These are phyloP conservation scores for Coranthus polyacanthus DNA, from an alignment of 2,797 vertebrate genomes.

Conservation along the genomic window DNA sequence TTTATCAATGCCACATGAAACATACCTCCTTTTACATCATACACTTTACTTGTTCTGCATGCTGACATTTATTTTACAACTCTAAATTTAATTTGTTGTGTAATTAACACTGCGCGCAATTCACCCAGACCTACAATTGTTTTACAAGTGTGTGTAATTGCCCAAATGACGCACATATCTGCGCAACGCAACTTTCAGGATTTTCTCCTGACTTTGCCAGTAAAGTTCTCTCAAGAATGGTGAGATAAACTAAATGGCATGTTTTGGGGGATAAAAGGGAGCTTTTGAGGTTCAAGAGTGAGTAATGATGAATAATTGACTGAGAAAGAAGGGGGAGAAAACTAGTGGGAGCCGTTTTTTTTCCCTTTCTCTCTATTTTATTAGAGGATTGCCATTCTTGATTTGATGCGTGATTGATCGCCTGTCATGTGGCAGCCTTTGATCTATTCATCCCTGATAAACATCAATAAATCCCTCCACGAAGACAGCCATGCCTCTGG, in stretches of 20 bases:
- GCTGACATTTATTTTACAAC: slow-evolving; percentile 44
- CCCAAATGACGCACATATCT: slow-evolving; percentile 60
- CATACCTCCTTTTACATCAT: slow-evolving; percentile 1
- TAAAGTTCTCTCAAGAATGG: slow-evolving; percentile 71
- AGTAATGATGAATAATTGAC: slow-evolving; percentile 86
- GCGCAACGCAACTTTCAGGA: slow-evolving; percentile 51
- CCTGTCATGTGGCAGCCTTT: slow-evolving; percentile 97
- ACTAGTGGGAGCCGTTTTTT: slow-evolving; percentile 92
- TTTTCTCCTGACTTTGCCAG: slow-evolving; percentile 44
- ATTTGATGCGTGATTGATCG: slow-evolving; percentile 99
- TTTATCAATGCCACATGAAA: too few relatives aligned
- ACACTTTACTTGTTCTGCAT: slow-evolving; percentile 36
- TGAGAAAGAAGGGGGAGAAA: slow-evolving; percentile 77
- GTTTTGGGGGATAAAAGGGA: slow-evolving; percentile 75
- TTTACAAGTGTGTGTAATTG: slow-evolving; percentile 54
- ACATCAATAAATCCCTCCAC: slow-evolving; percentile 99
- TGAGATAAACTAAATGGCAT: slow-evolving; percentile 76
- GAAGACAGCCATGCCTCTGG: slow-evolving; percentile 93
- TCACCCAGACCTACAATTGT: slow-evolving; percentile 46
- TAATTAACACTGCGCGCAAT: slow-evolving; percentile 39
- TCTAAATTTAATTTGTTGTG: slow-evolving; percentile 26
- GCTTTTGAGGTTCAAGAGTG: slow-evolving; percentile 81
- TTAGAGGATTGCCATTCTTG: slow-evolving; percentile 98
- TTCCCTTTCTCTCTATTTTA: slow-evolving; percentile 92
- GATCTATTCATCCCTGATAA: slow-evolving; percentile 99